Percentiles rank a stretch among this genome's conserved stretches.
Evolutionary conservation across 2,113 vertebrate species (phyloP).

Genomic region (Passer domesticus): DNA sequence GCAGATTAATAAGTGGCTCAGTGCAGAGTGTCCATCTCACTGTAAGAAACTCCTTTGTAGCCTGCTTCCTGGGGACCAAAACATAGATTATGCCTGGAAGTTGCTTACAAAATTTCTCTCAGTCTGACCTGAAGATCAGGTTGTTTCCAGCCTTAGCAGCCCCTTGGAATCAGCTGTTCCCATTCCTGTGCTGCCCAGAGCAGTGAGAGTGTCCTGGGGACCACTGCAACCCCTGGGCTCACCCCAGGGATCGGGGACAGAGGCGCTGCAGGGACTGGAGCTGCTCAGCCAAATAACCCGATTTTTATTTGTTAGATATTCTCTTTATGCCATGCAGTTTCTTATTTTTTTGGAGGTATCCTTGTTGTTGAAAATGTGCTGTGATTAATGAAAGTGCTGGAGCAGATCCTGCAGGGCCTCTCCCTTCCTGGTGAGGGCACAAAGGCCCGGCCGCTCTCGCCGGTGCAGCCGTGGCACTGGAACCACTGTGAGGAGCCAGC

Average conservation of each 20-base stretch:
- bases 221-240: background rate
- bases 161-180: background rate
- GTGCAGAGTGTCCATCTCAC: background rate
- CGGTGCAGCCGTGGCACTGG: rapidly evolving
- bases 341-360: background rate
- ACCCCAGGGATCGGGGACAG: rapidly evolving
- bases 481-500: rapidly evolving
- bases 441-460: background rate
- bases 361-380: background rate
- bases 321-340: background rate
- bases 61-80: background rate
- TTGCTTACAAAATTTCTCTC: background rate
- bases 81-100: background rate
- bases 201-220: slow-evolving; percentile 15
- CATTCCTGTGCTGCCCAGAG: background rate
- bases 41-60: background rate
- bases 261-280: background rate
- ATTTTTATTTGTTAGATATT: background rate
- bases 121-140: background rate
- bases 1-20: background rate
- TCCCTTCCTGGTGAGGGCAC: rapidly evolving
- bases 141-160: background rate
- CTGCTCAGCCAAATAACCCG: background rate
- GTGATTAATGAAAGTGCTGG: rapidly evolving
- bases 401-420: rapidly evolving